These are phyloP conservation scores for Hypocryptadius cinnamomeus DNA, from an alignment of 2,113 vertebrate species.

Conservation along the genomic window DNA sequence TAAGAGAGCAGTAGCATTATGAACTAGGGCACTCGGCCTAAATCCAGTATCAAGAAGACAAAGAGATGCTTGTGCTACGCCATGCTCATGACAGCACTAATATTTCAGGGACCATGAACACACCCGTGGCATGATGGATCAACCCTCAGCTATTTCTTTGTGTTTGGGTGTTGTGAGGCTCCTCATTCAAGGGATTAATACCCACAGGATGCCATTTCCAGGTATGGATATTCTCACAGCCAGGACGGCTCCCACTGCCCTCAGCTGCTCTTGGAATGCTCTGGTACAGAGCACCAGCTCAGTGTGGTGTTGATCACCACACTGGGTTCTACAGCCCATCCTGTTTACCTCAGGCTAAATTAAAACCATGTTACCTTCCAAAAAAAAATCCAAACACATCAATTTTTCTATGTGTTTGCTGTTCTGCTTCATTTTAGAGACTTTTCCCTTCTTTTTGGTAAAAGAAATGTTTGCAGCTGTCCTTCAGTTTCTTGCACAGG, in stretches of 20 bases:
- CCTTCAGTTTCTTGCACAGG: background rate
- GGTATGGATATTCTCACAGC: accelerated
- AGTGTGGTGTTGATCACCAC: background rate
- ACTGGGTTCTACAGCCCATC: background rate
- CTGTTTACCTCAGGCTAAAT: background rate
- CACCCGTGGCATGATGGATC: background rate
- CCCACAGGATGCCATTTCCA: background rate
- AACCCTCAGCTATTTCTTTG: background rate
- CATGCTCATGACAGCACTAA: background rate
- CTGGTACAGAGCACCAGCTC: background rate
- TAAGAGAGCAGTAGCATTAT: background rate
- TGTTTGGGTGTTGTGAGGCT: background rate
- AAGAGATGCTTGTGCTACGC: background rate
- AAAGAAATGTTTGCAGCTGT: background rate
- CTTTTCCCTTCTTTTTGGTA: too few relatives aligned
- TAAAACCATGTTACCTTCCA: background rate
- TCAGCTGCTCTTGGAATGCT: background rate
- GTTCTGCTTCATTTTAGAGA: background rate
- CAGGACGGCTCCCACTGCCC: accelerated
- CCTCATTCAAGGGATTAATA: background rate
- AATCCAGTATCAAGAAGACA: background rate
- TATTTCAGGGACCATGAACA: background rate
- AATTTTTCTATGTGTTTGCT: background rate
- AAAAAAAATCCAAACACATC: background rate
- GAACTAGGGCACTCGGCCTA: background rate